Evolutionary conservation across 2,888 invertebrate species (phyloP), one percentile per base, ranked within the genome.

Genomic region (Steinernema carpocapsae): DNA sequence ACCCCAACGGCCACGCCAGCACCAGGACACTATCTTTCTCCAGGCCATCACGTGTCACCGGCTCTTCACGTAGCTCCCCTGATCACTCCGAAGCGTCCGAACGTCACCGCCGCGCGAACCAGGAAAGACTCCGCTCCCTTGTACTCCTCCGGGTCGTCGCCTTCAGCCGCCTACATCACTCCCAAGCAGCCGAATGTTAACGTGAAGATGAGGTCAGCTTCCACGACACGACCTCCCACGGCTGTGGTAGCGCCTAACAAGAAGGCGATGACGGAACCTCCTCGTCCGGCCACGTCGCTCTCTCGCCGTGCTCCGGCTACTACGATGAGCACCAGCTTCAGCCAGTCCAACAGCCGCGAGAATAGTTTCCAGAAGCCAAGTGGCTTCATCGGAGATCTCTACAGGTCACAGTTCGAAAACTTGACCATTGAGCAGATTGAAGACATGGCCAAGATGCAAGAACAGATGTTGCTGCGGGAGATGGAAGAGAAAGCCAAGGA

Each of bases 181-280:
- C n/a, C 48, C 19, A 17, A 17, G 48, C 17, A 48, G 32, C 32
- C 64, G 17, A 64, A 64, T 32, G 64, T 64, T 17, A 64, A 64
- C 19, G 64, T 64, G 32, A 64, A 64, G 37, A 12, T 64, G 32
- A 29, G 64, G 1, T 64, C 64, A n/a, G 29, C 24, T n/a, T 64
- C 64, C 3, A 37, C 37, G 37, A 37, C 37, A 1, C 64, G 64
- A 17, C 64, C 64, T 12, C 64, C 64, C 1, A 64, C 64, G 10
- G 64, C 64, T 3, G 64, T 64, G 3, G 64, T 64, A 14, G 64
- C 64, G 2, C 64, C 64, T 4, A 29, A 26, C 4, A 64, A 64
- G 32, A 64, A 64, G 64, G 64, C 64, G 1, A 64, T 64, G 64
- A 64, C 64, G 17, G 64, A 64, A 26, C 64, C 64, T 26, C 64